phyloP scores from a whole-genome alignment of 2,888 invertebrate genomes.

The Drosophila hamatofila region DNA sequence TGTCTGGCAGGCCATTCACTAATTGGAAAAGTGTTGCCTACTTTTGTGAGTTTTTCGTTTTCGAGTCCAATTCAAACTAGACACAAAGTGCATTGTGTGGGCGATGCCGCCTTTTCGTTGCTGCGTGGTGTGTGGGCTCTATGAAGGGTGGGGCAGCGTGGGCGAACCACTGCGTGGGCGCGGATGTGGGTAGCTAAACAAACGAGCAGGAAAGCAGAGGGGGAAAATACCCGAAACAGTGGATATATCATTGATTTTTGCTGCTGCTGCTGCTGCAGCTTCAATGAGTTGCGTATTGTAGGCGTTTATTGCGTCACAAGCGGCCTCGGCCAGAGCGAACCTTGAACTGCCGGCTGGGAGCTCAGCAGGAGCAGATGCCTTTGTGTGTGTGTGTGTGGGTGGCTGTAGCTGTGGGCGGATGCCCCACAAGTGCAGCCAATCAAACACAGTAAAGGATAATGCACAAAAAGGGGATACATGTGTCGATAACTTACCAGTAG shows the following conservation, averaged over 20 bases:
- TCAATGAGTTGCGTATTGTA: slow-evolving; percentile 42
- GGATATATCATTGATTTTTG: slow-evolving; percentile 54
- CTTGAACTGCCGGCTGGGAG: slow-evolving; percentile 55
- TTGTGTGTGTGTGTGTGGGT: neutral
- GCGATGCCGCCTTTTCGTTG: slow-evolving; percentile 29
- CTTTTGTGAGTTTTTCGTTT: slow-evolving; percentile 37
- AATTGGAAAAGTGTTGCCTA: slow-evolving; percentile 37
- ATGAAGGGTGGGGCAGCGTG: slow-evolving; percentile 41
- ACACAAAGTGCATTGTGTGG: slow-evolving; percentile 37
- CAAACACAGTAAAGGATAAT: slow-evolving; percentile 16
- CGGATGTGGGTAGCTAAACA: slow-evolving; percentile 32
- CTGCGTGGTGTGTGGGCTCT: slow-evolving; percentile 54
- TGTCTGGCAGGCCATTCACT: neutral
- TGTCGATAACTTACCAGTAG: slow-evolving; percentile 78
- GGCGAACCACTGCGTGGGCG: slow-evolving; percentile 22
- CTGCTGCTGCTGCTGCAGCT: slow-evolving; percentile 44
- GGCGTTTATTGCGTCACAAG: slow-evolving; percentile 59
- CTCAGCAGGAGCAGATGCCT: neutral
- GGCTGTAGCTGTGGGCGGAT: slow-evolving; percentile 26
- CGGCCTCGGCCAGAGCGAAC: slow-evolving; percentile 53
- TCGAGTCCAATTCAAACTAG: slow-evolving; percentile 16
- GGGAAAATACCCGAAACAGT: slow-evolving; percentile 14
- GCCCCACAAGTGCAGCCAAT: slow-evolving; percentile 51
- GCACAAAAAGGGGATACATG: slow-evolving; percentile 15
- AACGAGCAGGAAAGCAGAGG: neutral